Evolutionary conservation across 2,797 vertebrate genomes (phyloP).

Genomic region (Pipistrellus pygmaeus): DNA sequence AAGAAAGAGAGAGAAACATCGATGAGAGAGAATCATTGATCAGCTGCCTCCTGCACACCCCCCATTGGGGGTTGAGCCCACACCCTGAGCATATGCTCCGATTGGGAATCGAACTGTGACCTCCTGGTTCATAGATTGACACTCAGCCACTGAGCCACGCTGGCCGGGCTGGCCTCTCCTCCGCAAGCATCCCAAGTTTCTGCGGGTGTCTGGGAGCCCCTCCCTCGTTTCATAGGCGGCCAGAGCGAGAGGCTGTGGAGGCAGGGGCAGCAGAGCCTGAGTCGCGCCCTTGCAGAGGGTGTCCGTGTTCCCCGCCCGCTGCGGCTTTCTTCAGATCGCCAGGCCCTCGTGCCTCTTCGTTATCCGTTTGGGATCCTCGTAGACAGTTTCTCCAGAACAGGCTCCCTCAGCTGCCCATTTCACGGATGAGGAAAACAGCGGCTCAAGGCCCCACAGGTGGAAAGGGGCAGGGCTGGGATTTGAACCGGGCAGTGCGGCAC

Average conservation of each 20-base stretch:
- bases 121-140: no score
- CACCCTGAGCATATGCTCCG: no score
- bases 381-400: background rate
- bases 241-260: background rate
- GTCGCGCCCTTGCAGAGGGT: background rate
- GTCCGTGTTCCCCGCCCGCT: accelerated
- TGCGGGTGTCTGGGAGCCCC: background rate
- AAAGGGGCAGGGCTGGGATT: no score
- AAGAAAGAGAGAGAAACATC: no score
- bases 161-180: background rate
- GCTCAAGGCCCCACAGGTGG: background rate
- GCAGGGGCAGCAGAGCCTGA: background rate
- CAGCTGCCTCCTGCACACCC: no score
- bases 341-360: background rate
- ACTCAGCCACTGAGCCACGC: no score
- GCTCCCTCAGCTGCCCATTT: background rate
- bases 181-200: background rate
- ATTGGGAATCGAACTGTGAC: no score
- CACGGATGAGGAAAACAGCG: background rate
- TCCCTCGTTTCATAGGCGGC: background rate
- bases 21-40: no score
- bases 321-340: background rate
- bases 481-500: background rate
- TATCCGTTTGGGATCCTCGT: background rate
- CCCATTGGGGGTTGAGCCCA: no score